phyloP scores from a whole-genome alignment of 2,888 invertebrate genomes.

The Pherbina coryleti region DNA sequence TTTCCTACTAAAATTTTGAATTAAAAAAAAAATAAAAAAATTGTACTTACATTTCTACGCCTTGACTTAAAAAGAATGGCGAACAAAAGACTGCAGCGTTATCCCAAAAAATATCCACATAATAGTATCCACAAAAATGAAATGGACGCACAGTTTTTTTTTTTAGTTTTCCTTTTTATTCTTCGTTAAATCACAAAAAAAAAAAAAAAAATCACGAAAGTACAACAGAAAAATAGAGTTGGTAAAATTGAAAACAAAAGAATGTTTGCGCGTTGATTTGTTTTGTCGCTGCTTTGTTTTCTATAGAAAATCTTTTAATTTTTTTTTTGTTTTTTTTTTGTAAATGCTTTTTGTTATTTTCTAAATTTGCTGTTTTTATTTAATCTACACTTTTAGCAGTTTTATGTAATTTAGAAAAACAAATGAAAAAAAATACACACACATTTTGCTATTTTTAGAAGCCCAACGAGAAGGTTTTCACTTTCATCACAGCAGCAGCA shows the following conservation, averaged over 20 bases:
- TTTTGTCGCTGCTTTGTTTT: background rate
- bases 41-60: no score
- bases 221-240: background rate
- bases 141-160: no score
- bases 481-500: background rate
- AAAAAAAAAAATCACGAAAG: background rate
- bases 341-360: slow-evolving; percentile 21
- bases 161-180: no score
- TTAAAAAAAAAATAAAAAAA: no score
- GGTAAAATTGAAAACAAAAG: background rate
- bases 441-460: slow-evolving; percentile 12
- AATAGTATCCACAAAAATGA: no score
- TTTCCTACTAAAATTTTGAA: no score
- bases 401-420: background rate
- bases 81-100: no score
- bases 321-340: slow-evolving; percentile 7
- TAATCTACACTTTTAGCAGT: slow-evolving; percentile 38
- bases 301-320: background rate
- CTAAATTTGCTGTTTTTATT: slow-evolving; percentile 13
- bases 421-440: background rate
- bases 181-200: background rate
- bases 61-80: no score
- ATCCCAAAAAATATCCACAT: no score
- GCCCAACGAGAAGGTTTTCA: slow-evolving; percentile 15
- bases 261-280: background rate